These are phyloP conservation scores for Lithobius niger DNA, from an alignment of 1,140 invertebrate genomes.

Conservation along the genomic window DNA sequence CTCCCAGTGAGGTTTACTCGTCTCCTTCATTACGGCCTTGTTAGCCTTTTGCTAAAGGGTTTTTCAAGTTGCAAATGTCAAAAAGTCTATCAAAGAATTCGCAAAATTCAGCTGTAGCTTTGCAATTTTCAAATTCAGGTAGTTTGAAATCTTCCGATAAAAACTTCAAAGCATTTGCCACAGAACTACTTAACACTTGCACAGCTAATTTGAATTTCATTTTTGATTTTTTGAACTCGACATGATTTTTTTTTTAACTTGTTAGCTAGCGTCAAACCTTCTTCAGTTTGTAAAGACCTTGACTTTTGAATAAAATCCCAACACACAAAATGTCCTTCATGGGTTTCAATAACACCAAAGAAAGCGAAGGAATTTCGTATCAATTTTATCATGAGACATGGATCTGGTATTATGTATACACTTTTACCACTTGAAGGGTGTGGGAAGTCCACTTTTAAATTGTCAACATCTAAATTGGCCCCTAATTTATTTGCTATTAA, in stretches of 20 bases:
- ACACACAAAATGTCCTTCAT: conserved; percentile 11
- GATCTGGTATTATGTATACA: conserved; percentile 25
- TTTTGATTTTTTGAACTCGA: conserved; percentile 18
- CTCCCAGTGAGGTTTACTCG: no score
- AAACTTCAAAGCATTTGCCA: conserved; percentile 12
- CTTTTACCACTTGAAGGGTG: conserved; percentile 21
- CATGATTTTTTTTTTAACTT: conserved; percentile 2
- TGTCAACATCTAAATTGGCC: conserved; percentile 16
- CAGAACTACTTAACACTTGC: conserved; percentile 16
- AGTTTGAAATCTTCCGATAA: not conserved
- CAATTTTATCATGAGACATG: conserved; percentile 31
- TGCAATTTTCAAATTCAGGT: not conserved
- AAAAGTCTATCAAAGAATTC: no score
- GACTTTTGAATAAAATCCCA: conserved; percentile 18
- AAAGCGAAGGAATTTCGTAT: conserved; percentile 24
- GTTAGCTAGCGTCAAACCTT: conserved; percentile 13
- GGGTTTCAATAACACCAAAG: conserved; percentile 18
- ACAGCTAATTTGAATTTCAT: conserved; percentile 20
- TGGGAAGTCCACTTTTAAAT: conserved; percentile 22
- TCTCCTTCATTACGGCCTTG: no score
- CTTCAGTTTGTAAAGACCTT: conserved; percentile 15
- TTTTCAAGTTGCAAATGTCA: no score
- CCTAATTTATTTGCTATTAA: conserved; percentile 20
- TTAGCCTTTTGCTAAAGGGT: no score
- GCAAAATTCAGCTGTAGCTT: not conserved